Evolutionary conservation across 2,113 vertebrate genomes (phyloP).

Genomic region (Megaceryle maxima): DNA sequence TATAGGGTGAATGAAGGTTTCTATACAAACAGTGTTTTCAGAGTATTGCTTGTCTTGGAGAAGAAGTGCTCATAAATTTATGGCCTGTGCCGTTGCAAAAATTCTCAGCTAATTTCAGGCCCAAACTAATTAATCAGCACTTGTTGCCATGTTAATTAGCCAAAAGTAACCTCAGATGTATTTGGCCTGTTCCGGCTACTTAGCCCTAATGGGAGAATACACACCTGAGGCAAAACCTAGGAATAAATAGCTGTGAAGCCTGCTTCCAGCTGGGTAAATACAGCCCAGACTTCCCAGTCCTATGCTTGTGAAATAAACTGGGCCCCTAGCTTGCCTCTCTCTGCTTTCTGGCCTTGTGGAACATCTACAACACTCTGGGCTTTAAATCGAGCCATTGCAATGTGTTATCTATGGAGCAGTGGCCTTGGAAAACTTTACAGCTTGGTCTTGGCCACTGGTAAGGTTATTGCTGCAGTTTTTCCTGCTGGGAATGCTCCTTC

Average conservation of each 20-base stretch:
- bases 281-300: background rate
- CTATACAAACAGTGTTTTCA: constrained; percentile 8
- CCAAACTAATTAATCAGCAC: constrained; percentile 56
- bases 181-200: constrained; percentile 34
- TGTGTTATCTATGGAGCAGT: background rate
- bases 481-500: background rate
- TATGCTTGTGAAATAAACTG: background rate
- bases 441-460: background rate
- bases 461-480: background rate
- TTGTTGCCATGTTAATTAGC: constrained; percentile 63
- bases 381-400: background rate
- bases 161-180: constrained; percentile 45
- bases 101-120: constrained; percentile 30
- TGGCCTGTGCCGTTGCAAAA: background rate
- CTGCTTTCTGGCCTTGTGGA: background rate
- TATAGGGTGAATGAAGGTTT: background rate
- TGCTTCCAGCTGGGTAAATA: constrained; percentile 65
- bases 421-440: constrained; percentile 14
- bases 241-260: background rate
- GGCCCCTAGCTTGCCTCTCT: background rate
- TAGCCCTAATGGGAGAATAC: constrained; percentile 30
- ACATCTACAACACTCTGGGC: fast-evolving
- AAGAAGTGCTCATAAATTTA: background rate
- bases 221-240: constrained; percentile 55
- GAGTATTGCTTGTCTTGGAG: constrained; percentile 54